A percentile compares a stretch with the other conserved stretches of the same genome.
Evolutionary conservation across 2,113 vertebrate genomes (phyloP).

Genomic region (Psilopsiagon aurifrons): DNA sequence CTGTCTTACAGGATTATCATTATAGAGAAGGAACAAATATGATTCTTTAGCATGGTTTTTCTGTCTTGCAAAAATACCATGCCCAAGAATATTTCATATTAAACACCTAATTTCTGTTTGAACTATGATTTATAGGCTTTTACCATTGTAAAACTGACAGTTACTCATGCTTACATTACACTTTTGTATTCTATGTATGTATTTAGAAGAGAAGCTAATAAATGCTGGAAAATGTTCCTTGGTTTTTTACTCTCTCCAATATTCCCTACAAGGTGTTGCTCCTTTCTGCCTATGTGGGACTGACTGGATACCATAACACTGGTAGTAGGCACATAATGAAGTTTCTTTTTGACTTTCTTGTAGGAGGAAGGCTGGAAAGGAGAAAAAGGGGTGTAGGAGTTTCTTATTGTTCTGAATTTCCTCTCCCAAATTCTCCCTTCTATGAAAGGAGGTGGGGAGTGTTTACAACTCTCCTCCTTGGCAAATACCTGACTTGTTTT

Average conservation of each 20-base stretch:
- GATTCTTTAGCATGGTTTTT: not conserved
- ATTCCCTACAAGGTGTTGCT: not conserved
- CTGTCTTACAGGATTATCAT: not conserved
- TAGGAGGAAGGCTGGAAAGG: not conserved
- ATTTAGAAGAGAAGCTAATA: not conserved
- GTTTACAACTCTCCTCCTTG: not conserved
- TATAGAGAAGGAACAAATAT: not conserved
- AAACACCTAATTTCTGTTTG: not conserved
- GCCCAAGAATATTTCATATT: not conserved
- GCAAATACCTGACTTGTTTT: not conserved
- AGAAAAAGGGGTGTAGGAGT: not conserved
- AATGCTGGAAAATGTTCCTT: not conserved
- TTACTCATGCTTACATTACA: not conserved
- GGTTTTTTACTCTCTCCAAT: not conserved
- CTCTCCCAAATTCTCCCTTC: not conserved
- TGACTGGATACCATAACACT: not conserved
- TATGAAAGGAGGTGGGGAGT: not conserved
- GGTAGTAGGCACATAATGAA: not conserved
- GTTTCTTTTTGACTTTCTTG: not conserved
- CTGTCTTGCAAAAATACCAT: not conserved
- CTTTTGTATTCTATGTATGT: not conserved
- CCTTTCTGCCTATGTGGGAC: rapidly evolving
- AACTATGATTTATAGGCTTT: not conserved
- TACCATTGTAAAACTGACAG: not conserved
- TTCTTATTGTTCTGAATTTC: not conserved